Conservation (phyloP, 2,113 vertebrate species). For the Baryphthengus martii region DNA sequence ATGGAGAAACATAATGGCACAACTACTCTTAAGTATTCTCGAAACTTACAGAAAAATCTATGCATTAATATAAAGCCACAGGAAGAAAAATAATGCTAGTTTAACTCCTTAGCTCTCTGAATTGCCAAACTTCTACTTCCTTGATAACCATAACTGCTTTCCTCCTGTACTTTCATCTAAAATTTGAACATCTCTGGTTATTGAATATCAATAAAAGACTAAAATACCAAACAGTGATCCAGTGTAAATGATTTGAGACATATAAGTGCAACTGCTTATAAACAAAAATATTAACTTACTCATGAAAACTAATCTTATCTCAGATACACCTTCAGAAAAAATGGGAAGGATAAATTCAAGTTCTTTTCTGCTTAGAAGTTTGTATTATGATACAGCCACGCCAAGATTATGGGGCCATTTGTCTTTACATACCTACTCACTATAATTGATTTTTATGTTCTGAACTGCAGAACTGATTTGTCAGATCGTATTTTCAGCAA, state of each 20-base stretch:
- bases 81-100: background rate
- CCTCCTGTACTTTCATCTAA: background rate
- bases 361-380: background rate
- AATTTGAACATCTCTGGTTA: background rate
- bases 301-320: background rate
- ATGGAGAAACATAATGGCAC: background rate
- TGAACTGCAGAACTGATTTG: background rate
- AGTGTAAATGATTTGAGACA: background rate
- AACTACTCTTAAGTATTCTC: background rate
- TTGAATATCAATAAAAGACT: background rate
- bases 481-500: background rate
- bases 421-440: background rate
- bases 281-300: background rate
- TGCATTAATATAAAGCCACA: background rate
- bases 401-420: background rate
- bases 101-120: background rate
- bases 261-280: background rate
- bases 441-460: background rate
- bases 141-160: background rate
- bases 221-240: background rate
- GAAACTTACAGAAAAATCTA: background rate
- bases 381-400: background rate
- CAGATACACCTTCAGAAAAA: background rate
- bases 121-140: background rate
- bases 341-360: background rate